phyloP scores from a whole-genome alignment of 2,888 invertebrate species.

The Pogonocherus hispidulus region DNA sequence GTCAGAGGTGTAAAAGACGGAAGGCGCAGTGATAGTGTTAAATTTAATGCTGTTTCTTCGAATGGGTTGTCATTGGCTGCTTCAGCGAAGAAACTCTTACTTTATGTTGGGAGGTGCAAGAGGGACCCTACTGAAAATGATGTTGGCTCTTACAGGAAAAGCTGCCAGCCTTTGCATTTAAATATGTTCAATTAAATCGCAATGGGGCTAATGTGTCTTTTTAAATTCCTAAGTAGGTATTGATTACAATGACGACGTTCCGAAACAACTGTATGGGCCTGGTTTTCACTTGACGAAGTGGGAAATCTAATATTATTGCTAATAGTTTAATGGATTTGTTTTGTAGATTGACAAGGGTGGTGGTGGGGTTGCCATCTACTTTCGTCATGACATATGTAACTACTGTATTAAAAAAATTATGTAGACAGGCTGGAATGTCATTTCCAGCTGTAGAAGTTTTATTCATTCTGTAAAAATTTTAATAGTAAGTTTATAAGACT shows the following conservation, averaged over 20 bases:
- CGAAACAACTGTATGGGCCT: neutral
- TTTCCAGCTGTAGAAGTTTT: neutral
- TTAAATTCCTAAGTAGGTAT: too few species aligned
- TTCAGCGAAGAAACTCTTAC: too few species aligned
- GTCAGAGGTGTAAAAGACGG: too few species aligned
- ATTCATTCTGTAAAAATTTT: neutral
- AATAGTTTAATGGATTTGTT: neutral
- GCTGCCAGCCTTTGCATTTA: too few species aligned
- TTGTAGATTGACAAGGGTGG: neutral
- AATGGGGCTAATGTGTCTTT: too few species aligned
- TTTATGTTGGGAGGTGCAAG: too few species aligned
- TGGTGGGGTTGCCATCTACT: neutral
- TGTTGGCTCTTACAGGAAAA: too few species aligned
- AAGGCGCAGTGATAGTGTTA: too few species aligned
- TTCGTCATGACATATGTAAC: neutral
- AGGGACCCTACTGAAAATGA: too few species aligned
- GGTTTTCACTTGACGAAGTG: neutral
- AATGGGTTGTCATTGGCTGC: too few species aligned
- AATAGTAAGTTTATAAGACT: neutral
- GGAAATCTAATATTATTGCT: neutral
- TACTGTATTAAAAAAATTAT: neutral
- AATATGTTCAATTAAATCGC: too few species aligned
- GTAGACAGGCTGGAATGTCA: neutral
- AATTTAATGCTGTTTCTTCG: too few species aligned
- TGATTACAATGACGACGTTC: neutral